Evolutionary conservation across 2,797 vertebrate species (phyloP), one percentile per base, ranked within the genome.

Genomic region (Babyrousa celebensis): DNA sequence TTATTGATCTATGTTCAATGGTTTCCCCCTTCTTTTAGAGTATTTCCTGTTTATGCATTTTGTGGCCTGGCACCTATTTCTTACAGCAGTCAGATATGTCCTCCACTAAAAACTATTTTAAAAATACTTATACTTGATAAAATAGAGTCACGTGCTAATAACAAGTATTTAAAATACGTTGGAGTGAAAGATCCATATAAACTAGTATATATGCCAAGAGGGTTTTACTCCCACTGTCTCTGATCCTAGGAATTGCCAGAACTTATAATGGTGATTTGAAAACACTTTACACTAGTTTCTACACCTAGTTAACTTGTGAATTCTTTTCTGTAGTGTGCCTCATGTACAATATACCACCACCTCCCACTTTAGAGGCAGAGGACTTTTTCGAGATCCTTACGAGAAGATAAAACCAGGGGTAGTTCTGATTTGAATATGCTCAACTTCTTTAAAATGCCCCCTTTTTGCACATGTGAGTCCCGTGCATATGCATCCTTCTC

Each of bases 211-310:
- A 58, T 1, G 3, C 20, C 4, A 3, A 56, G 67, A 77, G 16
- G 56, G 67, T 77, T 87, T 75, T 29, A 62, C n/a, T 89, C 9
- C 5, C 25, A 0, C 80, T 40, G 54, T 62, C 80, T 91, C 68
- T 62, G 36, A 36, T 48, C 32, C 77, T 90, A 65, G 83, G 43
- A 74, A 68, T 58, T 79, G 56, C 29, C 52, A 68, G 54, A 85
- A 70, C 27, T 43, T 82, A n/a, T 20, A 10, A 40, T 5, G n/a
- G 25, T 9, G 75, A 87, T 87, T 93, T 84, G 36, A 60, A 79
- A 67, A 65, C 21, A 58, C 67, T 96, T 84, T 72, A 65, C 27
- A 32, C 15, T 68, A 32, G 62, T 70, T 94, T 87, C 23, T n/a
- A 1, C 32, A 11, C 60, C 54, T 83, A 36, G 54, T 27, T 94